Evolutionary conservation across 2,113 vertebrate species (phyloP).

Genomic region (Corvus moneduloides): DNA sequence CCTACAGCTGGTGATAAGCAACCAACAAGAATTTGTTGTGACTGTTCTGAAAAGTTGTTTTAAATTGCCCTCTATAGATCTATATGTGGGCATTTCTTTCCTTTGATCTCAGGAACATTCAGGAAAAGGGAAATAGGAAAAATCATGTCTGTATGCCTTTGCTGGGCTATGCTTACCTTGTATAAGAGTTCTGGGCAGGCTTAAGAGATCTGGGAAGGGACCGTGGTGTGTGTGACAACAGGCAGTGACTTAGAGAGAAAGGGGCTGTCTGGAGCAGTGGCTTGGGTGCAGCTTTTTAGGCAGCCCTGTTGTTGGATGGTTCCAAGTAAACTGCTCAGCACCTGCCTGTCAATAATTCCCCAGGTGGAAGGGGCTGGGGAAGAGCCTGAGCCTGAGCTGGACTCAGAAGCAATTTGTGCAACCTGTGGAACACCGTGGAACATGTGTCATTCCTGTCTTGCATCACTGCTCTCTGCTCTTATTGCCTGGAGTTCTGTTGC

Average conservation of each 20-base stretch:
- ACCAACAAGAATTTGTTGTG: neutral
- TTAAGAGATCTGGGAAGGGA: neutral
- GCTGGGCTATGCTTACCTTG: neutral
- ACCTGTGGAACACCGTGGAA: neutral
- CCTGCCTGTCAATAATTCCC: neutral
- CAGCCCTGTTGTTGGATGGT: neutral
- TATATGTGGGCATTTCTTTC: neutral
- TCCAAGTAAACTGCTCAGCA: neutral
- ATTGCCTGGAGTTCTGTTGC: neutral
- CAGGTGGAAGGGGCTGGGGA: neutral
- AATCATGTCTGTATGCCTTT: neutral
- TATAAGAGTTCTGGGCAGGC: neutral
- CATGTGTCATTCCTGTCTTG: neutral
- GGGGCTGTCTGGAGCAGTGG: neutral
- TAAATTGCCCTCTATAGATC: neutral
- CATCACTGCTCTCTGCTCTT: neutral
- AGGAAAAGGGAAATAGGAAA: neutral
- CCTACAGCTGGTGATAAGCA: neutral
- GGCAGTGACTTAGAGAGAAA: neutral
- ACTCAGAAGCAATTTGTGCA: neutral
- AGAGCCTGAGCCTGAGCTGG: neutral
- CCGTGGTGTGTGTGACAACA: fast-evolving
- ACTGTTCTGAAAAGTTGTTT: neutral
- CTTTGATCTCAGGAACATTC: neutral
- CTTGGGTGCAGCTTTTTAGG: neutral